These are phyloP conservation scores for Grammomys dolichurus DNA, from an alignment of 2,113 vertebrate genomes.

Conservation along the genomic window DNA sequence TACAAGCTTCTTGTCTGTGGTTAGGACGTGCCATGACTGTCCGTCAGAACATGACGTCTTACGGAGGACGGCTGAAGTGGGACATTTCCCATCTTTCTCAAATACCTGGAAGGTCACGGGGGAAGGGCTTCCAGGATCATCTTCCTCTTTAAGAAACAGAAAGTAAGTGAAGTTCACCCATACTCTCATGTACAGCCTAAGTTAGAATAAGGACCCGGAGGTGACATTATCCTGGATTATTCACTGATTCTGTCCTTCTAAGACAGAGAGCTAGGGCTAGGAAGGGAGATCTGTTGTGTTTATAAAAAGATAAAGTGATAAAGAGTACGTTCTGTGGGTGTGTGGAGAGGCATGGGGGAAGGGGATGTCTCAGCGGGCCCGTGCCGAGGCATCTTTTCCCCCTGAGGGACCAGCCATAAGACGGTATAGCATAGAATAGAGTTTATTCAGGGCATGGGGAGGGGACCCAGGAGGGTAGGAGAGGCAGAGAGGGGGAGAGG, in stretches of 20 bases:
- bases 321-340: too few relatives aligned
- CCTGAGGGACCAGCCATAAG: too few relatives aligned
- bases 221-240: neutral
- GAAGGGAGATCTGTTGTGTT: neutral
- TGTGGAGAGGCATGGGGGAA: too few relatives aligned
- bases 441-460: too few relatives aligned
- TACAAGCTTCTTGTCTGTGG: neutral
- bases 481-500: too few relatives aligned
- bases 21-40: neutral
- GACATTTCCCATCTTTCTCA: rapidly evolving
- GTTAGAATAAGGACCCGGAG: neutral
- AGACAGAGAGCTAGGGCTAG: neutral
- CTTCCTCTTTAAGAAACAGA: neutral
- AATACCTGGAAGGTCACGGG: neutral
- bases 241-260: neutral
- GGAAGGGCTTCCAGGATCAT: neutral
- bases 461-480: too few relatives aligned
- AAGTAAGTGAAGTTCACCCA: neutral
- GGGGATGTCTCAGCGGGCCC: too few relatives aligned
- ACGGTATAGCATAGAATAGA: too few relatives aligned
- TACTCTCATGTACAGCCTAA: neutral
- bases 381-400: too few relatives aligned
- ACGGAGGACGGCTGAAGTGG: too few relatives aligned
- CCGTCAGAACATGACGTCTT: rapidly evolving
- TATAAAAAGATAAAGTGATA: too few relatives aligned